phyloP scores from a whole-genome alignment of 2,113 vertebrate species.

The Thinocorus orbignyianus region DNA sequence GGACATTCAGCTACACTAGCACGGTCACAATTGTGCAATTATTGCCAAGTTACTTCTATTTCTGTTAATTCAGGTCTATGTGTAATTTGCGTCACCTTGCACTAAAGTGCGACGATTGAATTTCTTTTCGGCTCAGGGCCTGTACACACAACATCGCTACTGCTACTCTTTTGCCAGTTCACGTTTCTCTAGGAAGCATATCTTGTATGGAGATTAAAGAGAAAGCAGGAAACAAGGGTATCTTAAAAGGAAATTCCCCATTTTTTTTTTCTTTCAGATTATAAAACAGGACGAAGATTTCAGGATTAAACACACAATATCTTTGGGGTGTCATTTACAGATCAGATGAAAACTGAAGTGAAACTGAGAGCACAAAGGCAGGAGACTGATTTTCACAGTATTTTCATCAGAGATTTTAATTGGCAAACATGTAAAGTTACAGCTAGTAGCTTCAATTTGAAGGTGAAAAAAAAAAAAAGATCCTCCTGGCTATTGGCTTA shows the following conservation, averaged over 20 bases:
- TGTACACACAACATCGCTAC: background rate
- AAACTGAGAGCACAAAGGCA: background rate
- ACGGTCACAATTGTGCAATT: background rate
- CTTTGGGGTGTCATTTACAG: background rate
- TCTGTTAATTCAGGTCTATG: background rate
- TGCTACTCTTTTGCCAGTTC: background rate
- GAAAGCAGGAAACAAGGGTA: conserved; percentile 16
- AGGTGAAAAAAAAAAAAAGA: background rate
- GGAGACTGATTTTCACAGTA: background rate
- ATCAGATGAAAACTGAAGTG: background rate
- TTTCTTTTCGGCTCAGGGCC: background rate
- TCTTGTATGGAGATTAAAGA: conserved; percentile 13
- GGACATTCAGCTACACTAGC: background rate
- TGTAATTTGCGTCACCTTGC: background rate
- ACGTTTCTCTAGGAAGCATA: background rate
- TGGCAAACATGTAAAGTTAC: background rate
- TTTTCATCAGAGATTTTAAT: background rate
- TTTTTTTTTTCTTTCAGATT: background rate
- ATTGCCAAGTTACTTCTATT: background rate
- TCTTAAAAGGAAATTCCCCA: conserved; percentile 46
- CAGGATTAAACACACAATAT: background rate
- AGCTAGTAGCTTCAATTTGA: background rate
- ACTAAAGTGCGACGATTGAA: background rate
- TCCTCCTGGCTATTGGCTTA: background rate
- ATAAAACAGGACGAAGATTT: background rate